Conservation (phyloP, 2,888 invertebrate species). For the Acrobasis repandana region DNA sequence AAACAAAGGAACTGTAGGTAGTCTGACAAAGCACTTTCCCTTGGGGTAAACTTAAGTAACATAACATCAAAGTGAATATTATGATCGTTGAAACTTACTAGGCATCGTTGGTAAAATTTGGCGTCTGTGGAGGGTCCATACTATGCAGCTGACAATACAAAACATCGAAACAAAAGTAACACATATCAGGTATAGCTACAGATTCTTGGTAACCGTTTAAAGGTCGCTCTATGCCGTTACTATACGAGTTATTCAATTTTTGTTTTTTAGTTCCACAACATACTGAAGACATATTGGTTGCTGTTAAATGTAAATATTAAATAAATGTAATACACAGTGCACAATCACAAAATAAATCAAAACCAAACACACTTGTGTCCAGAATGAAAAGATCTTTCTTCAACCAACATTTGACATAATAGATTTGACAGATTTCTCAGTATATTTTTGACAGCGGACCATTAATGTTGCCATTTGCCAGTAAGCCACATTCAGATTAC, state of each 20-base stretch:
- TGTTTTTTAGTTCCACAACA: constrained; percentile 97
- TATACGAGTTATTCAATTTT: constrained; percentile 89
- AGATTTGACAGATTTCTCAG: too few species aligned
- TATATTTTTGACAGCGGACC: too few species aligned
- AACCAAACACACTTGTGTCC: constrained; percentile 52
- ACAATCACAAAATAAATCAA: constrained; percentile 57
- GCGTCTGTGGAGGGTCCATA: constrained; percentile 94
- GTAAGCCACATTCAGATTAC: too few species aligned
- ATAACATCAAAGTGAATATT: neutral
- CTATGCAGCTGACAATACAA: constrained; percentile 97
- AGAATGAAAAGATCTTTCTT: constrained; percentile 7
- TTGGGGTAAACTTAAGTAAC: neutral
- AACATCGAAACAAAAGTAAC: constrained; percentile 99
- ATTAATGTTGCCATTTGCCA: too few species aligned
- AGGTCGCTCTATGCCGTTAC: constrained; percentile 83
- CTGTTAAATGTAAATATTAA: constrained; percentile 42
- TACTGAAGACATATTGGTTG: constrained; percentile 89
- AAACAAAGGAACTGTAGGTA: constrained; percentile 50
- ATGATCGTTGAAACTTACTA: constrained; percentile 87
- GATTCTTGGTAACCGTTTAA: constrained; percentile 78
- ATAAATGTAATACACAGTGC: constrained; percentile 53
- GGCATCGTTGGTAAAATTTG: constrained; percentile 96
- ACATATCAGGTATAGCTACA: constrained; percentile 97
- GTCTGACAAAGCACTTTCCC: constrained; percentile 42
- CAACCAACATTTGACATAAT: too few species aligned